Evolutionary conservation across 2,113 vertebrate genomes (phyloP), one percentile per base, ranked within the genome.

Genomic region (Pyxicephalus adspersus): DNA sequence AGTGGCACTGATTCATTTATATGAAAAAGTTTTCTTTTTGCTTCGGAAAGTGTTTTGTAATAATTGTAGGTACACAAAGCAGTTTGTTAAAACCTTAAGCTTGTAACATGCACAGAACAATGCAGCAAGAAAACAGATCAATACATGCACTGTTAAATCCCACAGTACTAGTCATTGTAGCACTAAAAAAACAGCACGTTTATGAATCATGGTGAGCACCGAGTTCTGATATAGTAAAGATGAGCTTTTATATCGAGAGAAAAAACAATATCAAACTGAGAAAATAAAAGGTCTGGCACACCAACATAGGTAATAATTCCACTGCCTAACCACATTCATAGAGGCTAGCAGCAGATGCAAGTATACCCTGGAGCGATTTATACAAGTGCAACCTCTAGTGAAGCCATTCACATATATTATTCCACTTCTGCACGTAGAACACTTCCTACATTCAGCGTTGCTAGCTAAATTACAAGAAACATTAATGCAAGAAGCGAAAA

Each of bases 351-450:
- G 25, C 79, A 74, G 70, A 81, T 65, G 70, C 61, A 81, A 72
- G 58, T 74, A 81, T 73, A 64, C 68, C 79, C 79, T 74, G 29
- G 79, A 65, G 79, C 79, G 66, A 65, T 81, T 74, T 74, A 81
- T 81, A 81, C 67, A 81, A 80, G 51, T 74, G 68, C 51, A 65
- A 74, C 68, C 61, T 74, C 70, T 74, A 81, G 79, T 52, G 29
- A 81, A 81, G 45, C 60, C 51, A 7, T 73, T 74, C 51, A 38
- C 61, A 57, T 81, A 74, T 81, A 54, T 57, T 74, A 64, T 26
- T 73, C 60, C 61, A 57, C 26, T 55, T 65, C 60, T 74, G 58
- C 45, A 50, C 22, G 16, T 18, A 64, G 25, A 23, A 61, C 67
- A 54, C 25, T 54, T 64, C 45, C 45, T 54, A 64, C 67, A 73